phyloP scores from a whole-genome alignment of 2,888 invertebrate genomes.

The Odontomyia ornata region DNA sequence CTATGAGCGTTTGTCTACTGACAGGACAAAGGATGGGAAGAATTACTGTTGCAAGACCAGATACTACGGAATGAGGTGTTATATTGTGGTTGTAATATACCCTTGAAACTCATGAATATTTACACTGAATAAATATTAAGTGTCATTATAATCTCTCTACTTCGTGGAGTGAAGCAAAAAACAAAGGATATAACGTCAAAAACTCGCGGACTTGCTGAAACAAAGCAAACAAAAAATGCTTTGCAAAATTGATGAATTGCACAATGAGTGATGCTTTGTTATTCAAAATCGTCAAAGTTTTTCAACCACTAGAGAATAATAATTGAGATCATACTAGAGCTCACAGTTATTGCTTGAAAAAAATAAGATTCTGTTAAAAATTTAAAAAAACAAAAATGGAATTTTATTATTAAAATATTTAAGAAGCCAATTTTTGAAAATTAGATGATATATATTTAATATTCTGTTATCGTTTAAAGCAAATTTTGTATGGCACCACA shows the following conservation, averaged over 20 bases:
- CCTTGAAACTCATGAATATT: constrained; percentile 16
- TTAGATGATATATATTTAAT: too few relatives aligned
- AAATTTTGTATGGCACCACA: too few relatives aligned
- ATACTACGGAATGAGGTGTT: neutral
- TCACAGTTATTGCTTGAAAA: too few relatives aligned
- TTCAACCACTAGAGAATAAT: neutral
- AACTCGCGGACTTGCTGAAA: neutral
- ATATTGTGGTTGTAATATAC: neutral
- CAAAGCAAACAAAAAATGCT: neutral
- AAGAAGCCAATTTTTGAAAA: too few relatives aligned
- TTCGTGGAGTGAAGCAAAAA: neutral
- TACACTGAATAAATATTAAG: constrained; percentile 30
- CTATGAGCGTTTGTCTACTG: neutral
- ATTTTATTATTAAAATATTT: too few relatives aligned
- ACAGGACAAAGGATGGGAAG: neutral
- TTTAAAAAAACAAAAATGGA: too few relatives aligned
- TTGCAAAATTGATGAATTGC: neutral
- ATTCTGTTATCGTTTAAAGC: too few relatives aligned
- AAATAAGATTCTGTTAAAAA: too few relatives aligned
- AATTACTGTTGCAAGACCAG: neutral
- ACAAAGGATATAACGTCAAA: neutral
- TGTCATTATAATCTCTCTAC: constrained; percentile 6
- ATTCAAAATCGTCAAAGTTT: neutral
- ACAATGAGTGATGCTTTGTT: neutral
- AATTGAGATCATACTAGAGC: too few relatives aligned